Evolutionary conservation across 2,113 vertebrate species (phyloP).

Genomic region (Dasyprocta punctata): DNA sequence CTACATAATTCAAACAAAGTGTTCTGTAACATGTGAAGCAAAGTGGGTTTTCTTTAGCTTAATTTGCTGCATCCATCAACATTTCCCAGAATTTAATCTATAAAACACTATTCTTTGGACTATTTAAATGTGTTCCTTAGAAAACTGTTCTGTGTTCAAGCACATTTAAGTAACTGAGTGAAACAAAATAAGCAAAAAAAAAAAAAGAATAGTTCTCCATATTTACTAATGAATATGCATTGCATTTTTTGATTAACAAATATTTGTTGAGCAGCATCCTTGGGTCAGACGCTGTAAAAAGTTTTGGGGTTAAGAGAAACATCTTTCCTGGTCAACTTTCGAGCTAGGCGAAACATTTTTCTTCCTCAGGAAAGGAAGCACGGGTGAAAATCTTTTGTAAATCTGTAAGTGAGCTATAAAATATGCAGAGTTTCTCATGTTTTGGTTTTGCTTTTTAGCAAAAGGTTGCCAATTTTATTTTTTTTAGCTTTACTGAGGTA

Average conservation of each 20-base stretch:
- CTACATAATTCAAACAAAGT: conserved; percentile 53
- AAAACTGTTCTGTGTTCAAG: conserved; percentile 11
- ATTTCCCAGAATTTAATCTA: conserved; percentile 43
- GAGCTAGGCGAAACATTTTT: background rate
- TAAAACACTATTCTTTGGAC: background rate
- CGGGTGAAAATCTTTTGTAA: background rate
- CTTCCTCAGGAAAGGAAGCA: background rate
- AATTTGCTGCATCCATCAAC: background rate
- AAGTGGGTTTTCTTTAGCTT: conserved; percentile 47
- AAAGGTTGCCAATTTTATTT: too few species aligned
- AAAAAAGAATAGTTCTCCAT: background rate
- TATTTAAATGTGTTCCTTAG: conserved; percentile 22
- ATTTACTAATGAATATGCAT: background rate
- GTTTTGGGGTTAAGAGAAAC: background rate
- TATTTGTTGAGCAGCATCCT: background rate
- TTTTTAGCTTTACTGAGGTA: background rate
- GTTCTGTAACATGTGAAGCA: background rate
- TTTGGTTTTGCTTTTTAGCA: too few species aligned
- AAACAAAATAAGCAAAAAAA: conserved; percentile 46
- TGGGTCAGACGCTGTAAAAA: background rate
- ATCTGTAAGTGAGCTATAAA: background rate
- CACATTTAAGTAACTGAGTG: background rate
- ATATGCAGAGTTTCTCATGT: background rate
- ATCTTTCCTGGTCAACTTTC: background rate
- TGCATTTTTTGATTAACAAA: background rate